Conservation (phyloP, 2,797 vertebrate species). For the Aphelocoma californica region DNA sequence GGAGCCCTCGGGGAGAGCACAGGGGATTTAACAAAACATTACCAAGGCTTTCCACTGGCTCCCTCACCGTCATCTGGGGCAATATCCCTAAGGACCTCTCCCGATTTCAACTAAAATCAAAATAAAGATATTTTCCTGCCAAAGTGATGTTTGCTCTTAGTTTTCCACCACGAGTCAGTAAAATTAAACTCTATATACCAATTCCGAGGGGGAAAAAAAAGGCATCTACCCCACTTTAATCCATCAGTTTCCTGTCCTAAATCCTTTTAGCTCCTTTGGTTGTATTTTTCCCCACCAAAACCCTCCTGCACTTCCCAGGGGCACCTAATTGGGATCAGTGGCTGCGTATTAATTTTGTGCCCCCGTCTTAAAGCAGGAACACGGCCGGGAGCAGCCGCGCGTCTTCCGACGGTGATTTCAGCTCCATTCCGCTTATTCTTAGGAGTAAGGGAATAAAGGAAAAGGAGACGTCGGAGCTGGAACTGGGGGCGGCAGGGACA, state of each 20-base stretch:
- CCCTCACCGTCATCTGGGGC: not conserved
- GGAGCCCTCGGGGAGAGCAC: not conserved
- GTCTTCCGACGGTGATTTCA: rapidly evolving
- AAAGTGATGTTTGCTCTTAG: rapidly evolving
- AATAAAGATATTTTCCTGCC: not conserved
- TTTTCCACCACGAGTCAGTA: not conserved
- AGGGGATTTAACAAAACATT: not conserved
- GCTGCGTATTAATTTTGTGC: not conserved
- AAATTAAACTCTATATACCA: not conserved
- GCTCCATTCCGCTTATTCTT: not conserved
- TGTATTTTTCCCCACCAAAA: not conserved
- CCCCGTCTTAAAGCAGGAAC: not conserved
- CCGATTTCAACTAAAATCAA: not conserved
- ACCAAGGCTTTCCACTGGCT: not conserved
- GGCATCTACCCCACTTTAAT: not conserved
- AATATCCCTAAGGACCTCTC: not conserved
- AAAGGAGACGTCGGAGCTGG: rapidly evolving
- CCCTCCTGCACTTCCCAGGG: not conserved
- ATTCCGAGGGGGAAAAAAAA: rapidly evolving
- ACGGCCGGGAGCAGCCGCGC: not conserved
- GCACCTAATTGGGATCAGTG: not conserved
- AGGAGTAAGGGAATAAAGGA: rapidly evolving
- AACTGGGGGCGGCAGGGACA: not conserved
- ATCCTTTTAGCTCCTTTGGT: not conserved
- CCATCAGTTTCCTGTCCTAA: not conserved